Conservation (phyloP, 1,140 invertebrate species). For the Drosophila murphyi region DNA sequence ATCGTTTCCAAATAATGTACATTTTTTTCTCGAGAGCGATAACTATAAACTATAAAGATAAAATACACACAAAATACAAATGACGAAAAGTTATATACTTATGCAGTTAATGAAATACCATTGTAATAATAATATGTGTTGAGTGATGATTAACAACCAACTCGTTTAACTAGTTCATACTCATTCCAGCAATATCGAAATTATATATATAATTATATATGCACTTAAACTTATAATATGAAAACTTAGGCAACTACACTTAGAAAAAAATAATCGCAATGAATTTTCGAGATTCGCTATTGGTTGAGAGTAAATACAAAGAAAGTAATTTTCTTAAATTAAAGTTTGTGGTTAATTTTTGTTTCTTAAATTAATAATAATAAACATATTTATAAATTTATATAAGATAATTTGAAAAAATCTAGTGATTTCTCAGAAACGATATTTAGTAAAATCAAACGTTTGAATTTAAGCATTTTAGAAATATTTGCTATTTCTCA, state of each 20-base stretch:
- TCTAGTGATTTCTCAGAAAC: too few species aligned
- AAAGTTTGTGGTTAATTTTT: too few species aligned
- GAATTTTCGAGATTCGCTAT: too few species aligned
- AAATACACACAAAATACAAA: slow-evolving; percentile 10
- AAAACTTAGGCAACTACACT: slow-evolving; percentile 23
- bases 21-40: slow-evolving; percentile 50
- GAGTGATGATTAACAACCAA: neutral
- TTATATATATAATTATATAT: slow-evolving; percentile 26
- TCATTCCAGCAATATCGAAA: slow-evolving; percentile 67
- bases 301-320: too few species aligned
- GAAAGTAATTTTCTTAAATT: too few species aligned
- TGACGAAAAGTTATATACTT: slow-evolving; percentile 13
- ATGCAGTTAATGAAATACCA: slow-evolving; percentile 10
- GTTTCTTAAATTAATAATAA: too few species aligned
- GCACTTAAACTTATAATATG: slow-evolving; percentile 36
- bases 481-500: too few species aligned
- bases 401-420: too few species aligned
- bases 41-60: slow-evolving; percentile 52
- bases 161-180: slow-evolving; percentile 75
- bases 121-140: slow-evolving; percentile 27
- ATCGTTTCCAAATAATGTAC: slow-evolving; percentile 66
- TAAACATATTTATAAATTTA: too few species aligned
- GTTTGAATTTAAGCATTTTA: too few species aligned
- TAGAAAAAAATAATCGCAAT: too few species aligned
- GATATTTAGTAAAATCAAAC: too few species aligned